Conservation (phyloP, 2,888 invertebrate species). For the Gibbula magus region DNA sequence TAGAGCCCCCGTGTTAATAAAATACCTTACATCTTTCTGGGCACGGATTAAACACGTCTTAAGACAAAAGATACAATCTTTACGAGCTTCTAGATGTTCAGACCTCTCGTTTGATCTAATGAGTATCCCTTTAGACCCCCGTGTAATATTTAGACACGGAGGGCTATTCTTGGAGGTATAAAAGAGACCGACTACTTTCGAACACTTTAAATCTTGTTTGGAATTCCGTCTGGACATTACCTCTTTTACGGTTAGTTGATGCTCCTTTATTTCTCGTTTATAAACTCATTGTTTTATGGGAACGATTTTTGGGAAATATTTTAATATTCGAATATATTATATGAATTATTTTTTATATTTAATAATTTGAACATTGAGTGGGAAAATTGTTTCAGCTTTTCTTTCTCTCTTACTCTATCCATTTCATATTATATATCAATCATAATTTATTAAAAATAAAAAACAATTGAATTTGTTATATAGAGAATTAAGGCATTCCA, state of each 20-base stretch:
- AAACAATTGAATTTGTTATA: too few relatives aligned
- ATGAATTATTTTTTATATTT: too few relatives aligned
- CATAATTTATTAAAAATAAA: too few relatives aligned
- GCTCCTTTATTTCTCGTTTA: too few relatives aligned
- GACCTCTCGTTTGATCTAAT: not conserved
- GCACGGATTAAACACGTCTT: slow-evolving; percentile 4
- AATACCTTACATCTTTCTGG: not conserved
- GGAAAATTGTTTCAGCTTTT: too few relatives aligned
- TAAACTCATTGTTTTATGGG: too few relatives aligned
- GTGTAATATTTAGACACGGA: not conserved
- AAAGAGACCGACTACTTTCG: not conserved
- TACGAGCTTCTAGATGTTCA: not conserved
- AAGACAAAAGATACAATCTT: not conserved
- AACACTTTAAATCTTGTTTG: not conserved
- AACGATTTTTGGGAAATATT: too few relatives aligned
- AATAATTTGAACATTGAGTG: too few relatives aligned
- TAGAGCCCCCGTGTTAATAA: slow-evolving; percentile 5
- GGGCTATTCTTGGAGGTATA: slow-evolving; percentile 14
- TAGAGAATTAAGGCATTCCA: too few relatives aligned
- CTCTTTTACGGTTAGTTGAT: not conserved
- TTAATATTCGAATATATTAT: too few relatives aligned
- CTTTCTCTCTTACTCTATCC: too few relatives aligned
- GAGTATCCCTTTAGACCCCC: not conserved
- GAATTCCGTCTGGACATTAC: not conserved
- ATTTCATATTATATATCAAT: too few relatives aligned